These are phyloP conservation scores for Ascidia mentula DNA, from an alignment of 23 tunicate genomes.

Conservation along the genomic window DNA sequence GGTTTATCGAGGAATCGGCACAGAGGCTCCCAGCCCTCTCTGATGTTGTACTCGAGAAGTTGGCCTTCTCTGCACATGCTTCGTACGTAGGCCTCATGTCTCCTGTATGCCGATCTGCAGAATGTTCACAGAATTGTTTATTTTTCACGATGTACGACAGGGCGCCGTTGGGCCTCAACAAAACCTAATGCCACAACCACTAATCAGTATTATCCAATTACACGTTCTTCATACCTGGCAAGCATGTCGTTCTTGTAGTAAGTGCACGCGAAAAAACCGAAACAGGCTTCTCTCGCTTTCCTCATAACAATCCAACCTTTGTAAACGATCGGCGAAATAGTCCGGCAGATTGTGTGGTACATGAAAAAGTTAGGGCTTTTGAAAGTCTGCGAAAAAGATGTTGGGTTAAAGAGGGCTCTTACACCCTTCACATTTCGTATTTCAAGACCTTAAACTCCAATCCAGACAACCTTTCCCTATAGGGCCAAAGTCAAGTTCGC, in stretches of 20 bases:
- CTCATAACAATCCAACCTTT: background rate
- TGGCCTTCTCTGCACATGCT: background rate
- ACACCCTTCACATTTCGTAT: background rate
- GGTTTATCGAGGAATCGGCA: background rate
- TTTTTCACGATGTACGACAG: too few species aligned
- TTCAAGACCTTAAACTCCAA: background rate
- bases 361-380: background rate
- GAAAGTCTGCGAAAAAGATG: background rate
- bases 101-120: background rate
- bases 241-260: background rate
- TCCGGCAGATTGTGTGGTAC: background rate
- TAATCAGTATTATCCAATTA: background rate
- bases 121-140: background rate
- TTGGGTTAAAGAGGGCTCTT: background rate
- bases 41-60: background rate
- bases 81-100: background rate
- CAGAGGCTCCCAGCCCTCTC: background rate
- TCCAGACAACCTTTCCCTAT: background rate
- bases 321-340: background rate
- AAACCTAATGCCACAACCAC: background rate
- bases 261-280: background rate
- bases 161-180: too few species aligned
- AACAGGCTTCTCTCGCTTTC: background rate
- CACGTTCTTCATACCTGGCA: background rate
- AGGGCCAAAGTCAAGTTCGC: too few species aligned